phyloP scores from a whole-genome alignment of 2,113 vertebrate genomes.

The Leptobrachium ailaonicum region DNA sequence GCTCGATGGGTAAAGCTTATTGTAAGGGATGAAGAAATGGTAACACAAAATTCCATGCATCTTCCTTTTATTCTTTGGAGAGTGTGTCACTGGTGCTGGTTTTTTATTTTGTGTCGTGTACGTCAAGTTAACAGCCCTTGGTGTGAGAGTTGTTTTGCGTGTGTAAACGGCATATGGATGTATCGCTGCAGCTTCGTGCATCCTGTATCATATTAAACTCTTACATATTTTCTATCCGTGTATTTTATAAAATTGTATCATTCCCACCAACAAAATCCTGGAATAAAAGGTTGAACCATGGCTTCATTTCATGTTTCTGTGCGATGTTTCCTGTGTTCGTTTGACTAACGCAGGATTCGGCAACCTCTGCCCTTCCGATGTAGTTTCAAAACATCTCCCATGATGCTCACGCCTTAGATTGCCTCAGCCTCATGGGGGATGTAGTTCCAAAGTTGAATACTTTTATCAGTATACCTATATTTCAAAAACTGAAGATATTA shows the following conservation, averaged over 20 bases:
- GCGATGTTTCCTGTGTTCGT: too few species aligned
- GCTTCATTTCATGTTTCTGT: background rate
- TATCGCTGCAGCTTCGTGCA: slow-evolving; percentile 35
- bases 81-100: slow-evolving; percentile 35
- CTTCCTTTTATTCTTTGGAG: background rate
- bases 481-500: too few species aligned
- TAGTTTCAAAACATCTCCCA: too few species aligned
- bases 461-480: too few species aligned
- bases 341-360: too few species aligned
- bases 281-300: slow-evolving; percentile 39
- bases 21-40: too few species aligned
- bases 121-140: slow-evolving; percentile 20
- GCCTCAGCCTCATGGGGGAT: too few species aligned
- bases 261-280: slow-evolving; percentile 32
- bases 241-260: slow-evolving; percentile 48
- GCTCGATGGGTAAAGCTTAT: too few species aligned
- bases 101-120: slow-evolving; percentile 26
- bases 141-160: slow-evolving; percentile 28
- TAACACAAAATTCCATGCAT: too few species aligned
- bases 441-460: too few species aligned
- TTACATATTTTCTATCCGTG: slow-evolving; percentile 58
- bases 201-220: slow-evolving; percentile 51
- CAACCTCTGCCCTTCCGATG: too few species aligned
- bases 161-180: slow-evolving; percentile 29
- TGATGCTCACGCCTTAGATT: too few species aligned